Evolutionary conservation across 2,113 vertebrate genomes (phyloP), one percentile per base, ranked within the genome.

Genomic region (Chrysemys picta): DNA sequence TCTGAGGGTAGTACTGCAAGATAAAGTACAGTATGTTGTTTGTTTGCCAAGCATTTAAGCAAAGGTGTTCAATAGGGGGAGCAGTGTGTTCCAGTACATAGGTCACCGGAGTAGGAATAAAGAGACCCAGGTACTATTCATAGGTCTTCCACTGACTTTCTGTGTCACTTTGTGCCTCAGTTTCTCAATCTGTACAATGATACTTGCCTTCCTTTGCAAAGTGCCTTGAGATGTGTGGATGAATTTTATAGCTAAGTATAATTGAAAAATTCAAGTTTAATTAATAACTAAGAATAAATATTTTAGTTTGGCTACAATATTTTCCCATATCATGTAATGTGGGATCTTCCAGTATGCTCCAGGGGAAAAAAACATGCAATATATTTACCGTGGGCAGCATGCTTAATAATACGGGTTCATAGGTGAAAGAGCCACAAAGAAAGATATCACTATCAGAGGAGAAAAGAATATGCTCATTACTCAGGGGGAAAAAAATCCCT

Each of bases 271-370:
- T 89, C 4, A 76, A 21, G 2, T 53, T 50, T 50, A 87, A 54
- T 4, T 89, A 65, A 27, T 21, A 89, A 59, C 9, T 89, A 22
- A 31, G 45, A 89, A 78, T 76, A 56, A 89, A 82, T 82, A 59
- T 45, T 84, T 82, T 19, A 50, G 2, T 47, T 11, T 65, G 90
- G 5, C 24, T 89, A 8, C 75, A 89, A 2, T 92, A 13, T 31
- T 62, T 38, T 29, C 83, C 89, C 50, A 89, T n/a, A 80, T 4
- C 10, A 50, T 17, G 5, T 49, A 89, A 85, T 82, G 85, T 52
- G 80, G 0, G 0, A 57, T 69, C 72, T 35, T 53, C 9, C 0
- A 0, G 86, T 91, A 82, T 0, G 0, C 10, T 95, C 89, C 78
- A 49, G 22, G 31, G 57, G 62, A 50, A 79, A 38, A 80, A 38